phyloP scores from a whole-genome alignment of 2,797 vertebrate genomes.

The Lepus oiostolus region DNA sequence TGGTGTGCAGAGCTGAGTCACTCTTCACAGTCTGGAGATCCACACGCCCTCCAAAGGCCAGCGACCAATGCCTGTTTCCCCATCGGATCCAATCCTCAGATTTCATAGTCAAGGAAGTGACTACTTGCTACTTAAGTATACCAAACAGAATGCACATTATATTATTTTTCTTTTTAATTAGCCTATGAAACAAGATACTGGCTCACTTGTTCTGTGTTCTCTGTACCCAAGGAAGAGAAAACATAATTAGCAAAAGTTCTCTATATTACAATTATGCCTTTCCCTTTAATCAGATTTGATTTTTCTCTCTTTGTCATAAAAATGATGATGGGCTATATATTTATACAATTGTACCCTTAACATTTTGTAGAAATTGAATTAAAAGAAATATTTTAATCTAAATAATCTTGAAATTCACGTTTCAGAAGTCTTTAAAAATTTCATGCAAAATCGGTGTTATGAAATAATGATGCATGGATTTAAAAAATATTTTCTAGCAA shows the following conservation, averaged over 20 bases:
- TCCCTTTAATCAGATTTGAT: background rate
- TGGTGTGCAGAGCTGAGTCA: conserved; percentile 11
- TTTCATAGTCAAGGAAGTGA: conserved; percentile 35
- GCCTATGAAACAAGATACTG: background rate
- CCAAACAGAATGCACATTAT: conserved; percentile 14
- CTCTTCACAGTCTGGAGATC: background rate
- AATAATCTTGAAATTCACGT: too few relatives aligned
- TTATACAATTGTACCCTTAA: background rate
- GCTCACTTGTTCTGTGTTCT: background rate
- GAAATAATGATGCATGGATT: too few relatives aligned
- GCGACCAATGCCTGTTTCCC: background rate
- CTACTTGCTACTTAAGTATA: conserved; percentile 52
- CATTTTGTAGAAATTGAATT: too few relatives aligned
- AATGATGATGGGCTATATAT: background rate
- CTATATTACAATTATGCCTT: background rate
- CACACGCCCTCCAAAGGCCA: background rate
- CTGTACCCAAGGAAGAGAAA: background rate
- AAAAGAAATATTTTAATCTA: too few relatives aligned
- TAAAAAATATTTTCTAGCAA: too few relatives aligned
- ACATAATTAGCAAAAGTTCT: conserved; percentile 59
- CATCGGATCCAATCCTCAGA: conserved; percentile 1
- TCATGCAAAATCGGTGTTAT: too few relatives aligned
- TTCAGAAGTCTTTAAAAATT: too few relatives aligned
- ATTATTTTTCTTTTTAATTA: conserved; percentile 55
- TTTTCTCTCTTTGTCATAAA: conserved; percentile 50